Evolutionary conservation across 2,113 vertebrate species (phyloP).

Genomic region (Mustela nigripes): DNA sequence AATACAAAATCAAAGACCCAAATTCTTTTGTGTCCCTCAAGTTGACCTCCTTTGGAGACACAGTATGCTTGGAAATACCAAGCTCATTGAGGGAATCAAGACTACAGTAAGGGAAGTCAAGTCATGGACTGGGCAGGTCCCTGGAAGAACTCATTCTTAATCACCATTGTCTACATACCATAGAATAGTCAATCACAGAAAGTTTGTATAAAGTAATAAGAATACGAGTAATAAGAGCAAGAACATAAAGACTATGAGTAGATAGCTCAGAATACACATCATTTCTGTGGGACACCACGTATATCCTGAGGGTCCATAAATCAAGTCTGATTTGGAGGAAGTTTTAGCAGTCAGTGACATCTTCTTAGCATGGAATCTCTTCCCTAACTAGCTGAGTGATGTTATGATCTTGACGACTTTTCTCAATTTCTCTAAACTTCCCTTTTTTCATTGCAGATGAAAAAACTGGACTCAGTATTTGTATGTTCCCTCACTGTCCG

Average conservation of each 20-base stretch:
- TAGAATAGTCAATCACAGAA: neutral
- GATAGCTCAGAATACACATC: neutral
- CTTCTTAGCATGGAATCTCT: neutral
- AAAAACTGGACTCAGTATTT: neutral
- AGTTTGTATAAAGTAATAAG: neutral
- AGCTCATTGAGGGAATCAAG: neutral
- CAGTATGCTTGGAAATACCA: neutral
- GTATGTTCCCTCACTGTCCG: neutral
- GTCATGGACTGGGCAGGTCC: neutral
- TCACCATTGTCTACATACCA: neutral
- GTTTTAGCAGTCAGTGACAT: neutral
- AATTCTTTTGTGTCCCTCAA: neutral
- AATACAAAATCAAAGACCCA: neutral
- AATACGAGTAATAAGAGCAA: neutral
- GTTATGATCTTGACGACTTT: neutral
- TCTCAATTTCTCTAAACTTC: neutral
- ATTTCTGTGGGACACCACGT: neutral
- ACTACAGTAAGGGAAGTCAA: neutral
- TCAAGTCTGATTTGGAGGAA: neutral
- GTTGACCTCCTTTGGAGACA: neutral
- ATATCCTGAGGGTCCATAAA: neutral
- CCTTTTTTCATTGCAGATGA: neutral
- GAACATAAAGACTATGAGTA: neutral
- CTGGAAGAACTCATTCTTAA: neutral
- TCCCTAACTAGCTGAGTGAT: neutral